Conservation (phyloP, 1,140 invertebrate species). For the Eumeta japonica region DNA sequence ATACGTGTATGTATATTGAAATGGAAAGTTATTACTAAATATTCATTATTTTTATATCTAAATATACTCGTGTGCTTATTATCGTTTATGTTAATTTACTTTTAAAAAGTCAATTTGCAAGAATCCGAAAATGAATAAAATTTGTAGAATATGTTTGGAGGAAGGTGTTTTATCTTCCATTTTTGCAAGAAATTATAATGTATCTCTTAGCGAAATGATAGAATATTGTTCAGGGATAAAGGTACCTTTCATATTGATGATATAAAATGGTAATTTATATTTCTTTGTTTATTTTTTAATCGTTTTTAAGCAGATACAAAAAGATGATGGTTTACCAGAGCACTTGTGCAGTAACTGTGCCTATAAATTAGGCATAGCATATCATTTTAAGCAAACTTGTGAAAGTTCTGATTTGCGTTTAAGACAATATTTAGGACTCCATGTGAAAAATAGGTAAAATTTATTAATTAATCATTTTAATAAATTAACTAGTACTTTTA, state of each 20-base stretch:
- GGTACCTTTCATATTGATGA: conserved; percentile 34
- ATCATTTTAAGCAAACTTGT: conserved; percentile 67
- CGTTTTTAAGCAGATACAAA: conserved; percentile 51
- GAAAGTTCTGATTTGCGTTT: conserved; percentile 63
- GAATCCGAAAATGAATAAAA: conserved; percentile 52
- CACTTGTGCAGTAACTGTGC: conserved; percentile 67
- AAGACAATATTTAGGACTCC: conserved; percentile 61
- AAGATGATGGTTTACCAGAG: conserved; percentile 63
- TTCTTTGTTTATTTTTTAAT: conserved; percentile 7
- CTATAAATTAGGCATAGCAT: conserved; percentile 64
- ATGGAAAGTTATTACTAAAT: too few species aligned
- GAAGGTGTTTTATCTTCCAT: conserved; percentile 61
- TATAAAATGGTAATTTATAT: conserved; percentile 2
- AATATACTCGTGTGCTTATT: too few species aligned
- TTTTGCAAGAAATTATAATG: conserved; percentile 63
- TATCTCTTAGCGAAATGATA: conserved; percentile 63
- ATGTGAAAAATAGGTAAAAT: conserved; percentile 25
- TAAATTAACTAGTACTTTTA: conserved; percentile 1
- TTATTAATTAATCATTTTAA: conserved; percentile 6
- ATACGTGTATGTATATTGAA: too few species aligned
- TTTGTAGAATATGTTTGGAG: conserved; percentile 66
- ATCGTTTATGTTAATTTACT: too few species aligned
- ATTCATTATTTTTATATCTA: too few species aligned
- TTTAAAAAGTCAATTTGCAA: too few species aligned
- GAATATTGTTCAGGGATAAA: conserved; percentile 65